Base-by-base conservation (phyloP, 2,113 vertebrate genomes). In the Bungarus multicinctus region DNA sequence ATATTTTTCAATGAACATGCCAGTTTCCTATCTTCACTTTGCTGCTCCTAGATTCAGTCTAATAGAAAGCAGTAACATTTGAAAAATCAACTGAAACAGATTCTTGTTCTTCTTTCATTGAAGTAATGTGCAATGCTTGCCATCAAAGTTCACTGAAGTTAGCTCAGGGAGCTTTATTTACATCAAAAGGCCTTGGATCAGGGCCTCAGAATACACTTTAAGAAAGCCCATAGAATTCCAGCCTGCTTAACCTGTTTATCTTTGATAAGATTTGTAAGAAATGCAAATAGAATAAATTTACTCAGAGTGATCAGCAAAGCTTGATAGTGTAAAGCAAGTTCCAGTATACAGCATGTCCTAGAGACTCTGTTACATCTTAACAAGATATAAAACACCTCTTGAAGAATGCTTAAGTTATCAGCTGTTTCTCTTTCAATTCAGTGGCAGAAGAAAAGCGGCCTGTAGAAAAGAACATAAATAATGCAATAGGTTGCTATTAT, bases 211-310 rank as follows among this genome's bases (percentile, higher is more conserved):
- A 92, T 87, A 95, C 52, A 96, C 92, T 92, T 93, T 94, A 90
- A 93, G 95, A 95, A 88, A 5, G 1, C 27, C 22, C n/a, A 9
- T 85, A 91, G 58, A 90, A 58, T 89, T 92, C 30, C 6, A 43
- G 93, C 94, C 94, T 94, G 81, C 89, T 81, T 95, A 92, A 23
- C 30, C 64, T 97, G 89, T 97, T 97, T 97, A 91, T 94, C 89
- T 94, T 91, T 95, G 95, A 96, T 96, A 97, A 97, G 93, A 95
- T 64, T 47, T 94, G 91, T 69, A 93, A 94, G 95, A 96, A 95
- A 95, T 91, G 94, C 96, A 96, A 95, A 96, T 95, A 94, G 88
- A 94, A 90, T 74, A 87, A 92, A 95, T 97, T 97, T 97, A 93
- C 94, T 95, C 14, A 50, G 50, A 45, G 92, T 95, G 95, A 96